Evolutionary conservation across 2,888 invertebrate genomes (phyloP).

Genomic region (Limnephilus auricula): DNA sequence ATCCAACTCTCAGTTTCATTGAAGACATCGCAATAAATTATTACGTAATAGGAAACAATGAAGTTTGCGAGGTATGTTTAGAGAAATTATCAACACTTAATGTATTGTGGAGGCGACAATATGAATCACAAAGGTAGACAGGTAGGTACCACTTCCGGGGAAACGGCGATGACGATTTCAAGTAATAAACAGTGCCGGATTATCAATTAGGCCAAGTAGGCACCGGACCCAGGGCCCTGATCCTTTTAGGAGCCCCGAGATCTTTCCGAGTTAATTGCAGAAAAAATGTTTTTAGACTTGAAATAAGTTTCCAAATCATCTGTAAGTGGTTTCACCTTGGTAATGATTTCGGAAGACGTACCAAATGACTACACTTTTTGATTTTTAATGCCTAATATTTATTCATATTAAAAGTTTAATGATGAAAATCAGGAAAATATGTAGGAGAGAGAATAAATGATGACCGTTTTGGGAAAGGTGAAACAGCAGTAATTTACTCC

Average conservation of each 20-base stretch:
- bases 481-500: too few relatives aligned
- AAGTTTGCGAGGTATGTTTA: neutral
- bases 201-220: neutral
- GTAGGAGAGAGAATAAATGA: too few relatives aligned
- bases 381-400: too few relatives aligned
- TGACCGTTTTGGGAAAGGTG: too few relatives aligned
- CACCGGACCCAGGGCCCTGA: neutral
- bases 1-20: neutral
- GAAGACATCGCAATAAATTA: neutral
- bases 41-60: neutral
- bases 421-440: too few relatives aligned
- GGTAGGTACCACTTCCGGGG: slow-evolving; percentile 21
- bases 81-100: slow-evolving; percentile 26
- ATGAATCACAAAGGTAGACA: neutral
- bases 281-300: neutral
- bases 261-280: neutral
- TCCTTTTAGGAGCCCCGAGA: neutral
- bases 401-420: too few relatives aligned
- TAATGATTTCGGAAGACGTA: too few relatives aligned
- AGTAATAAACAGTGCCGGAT: neutral
- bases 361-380: too few relatives aligned
- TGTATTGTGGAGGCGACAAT: slow-evolving; percentile 11
- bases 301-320: too few relatives aligned
- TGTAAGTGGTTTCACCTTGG: too few relatives aligned
- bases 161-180: neutral